Base-by-base conservation (phyloP, 2,888 invertebrate genomes). In the Leucozona laternaria region DNA sequence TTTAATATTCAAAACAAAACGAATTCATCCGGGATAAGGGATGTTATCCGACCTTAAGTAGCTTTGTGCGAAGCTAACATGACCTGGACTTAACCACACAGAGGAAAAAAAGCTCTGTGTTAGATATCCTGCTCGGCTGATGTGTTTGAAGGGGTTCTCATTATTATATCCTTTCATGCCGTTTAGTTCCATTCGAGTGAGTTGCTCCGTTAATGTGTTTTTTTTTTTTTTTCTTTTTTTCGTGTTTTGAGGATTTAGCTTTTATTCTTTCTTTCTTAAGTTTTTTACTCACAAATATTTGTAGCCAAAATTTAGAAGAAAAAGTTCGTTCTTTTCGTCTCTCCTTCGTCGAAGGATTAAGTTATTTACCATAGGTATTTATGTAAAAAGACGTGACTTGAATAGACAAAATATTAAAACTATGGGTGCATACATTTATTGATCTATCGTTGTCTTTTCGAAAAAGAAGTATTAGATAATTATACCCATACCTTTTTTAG, bases 1-100 rank as follows among this genome's bases (percentile, higher is more conserved):
- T 85, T 85, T 85, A 81, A 73, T 85, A 85, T 85, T 85, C 81
- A 85, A 85, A 85, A 85, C 85, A 85, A 85, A 60, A 77, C 81
- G 72, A 85, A 78, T 73, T 85, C 81, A 85, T 77, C 85, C 85
- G 72, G 85, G 77, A 85, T 85, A 85, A 85, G 43, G 72, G 81
- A 77, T 85, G 85, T 85, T 77, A 85, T 80, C 85, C 81, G 57
- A 73, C 66, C 72, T 57, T 72, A 85, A 85, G 85, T 73, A 81
- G 73, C 73, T 64, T 45, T 58, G 45, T 84, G 68, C 43, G 40
- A 73, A 78, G 71, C 77, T 72, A 37, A 73, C 77, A 80, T 64
- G 79, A 72, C 76, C 85, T 66, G 60, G 66, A 43, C 70, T 79
- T 71, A 81, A 64, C 73, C 60, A 53, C 62, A 55, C 25, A 22